phyloP scores from a whole-genome alignment of 1,140 invertebrate species.

The Pogonomyrmex barbatus region DNA sequence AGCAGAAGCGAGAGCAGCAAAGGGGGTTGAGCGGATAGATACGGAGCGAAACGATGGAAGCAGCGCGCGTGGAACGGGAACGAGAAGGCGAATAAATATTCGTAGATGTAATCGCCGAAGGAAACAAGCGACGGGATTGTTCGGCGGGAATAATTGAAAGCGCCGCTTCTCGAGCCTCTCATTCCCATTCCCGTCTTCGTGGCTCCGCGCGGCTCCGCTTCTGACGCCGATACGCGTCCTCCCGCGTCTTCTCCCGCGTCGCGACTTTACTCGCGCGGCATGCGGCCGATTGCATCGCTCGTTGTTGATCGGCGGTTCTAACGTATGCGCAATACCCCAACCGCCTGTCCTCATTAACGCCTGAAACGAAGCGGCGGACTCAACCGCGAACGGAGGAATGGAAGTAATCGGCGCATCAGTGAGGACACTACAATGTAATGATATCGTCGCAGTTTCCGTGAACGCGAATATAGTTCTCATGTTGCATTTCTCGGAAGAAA shows the following conservation, averaged over 20 bases:
- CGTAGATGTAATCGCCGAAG: constrained; percentile 86
- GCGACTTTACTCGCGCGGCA: constrained; percentile 68
- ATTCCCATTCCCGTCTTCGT: constrained; percentile 81
- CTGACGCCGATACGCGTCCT: constrained; percentile 62
- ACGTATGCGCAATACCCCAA: constrained; percentile 84
- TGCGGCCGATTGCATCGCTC: constrained; percentile 79
- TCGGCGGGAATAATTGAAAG: constrained; percentile 86
- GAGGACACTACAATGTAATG: constrained; percentile 20
- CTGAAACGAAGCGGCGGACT: constrained; percentile 66
- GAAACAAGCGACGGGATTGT: constrained; percentile 86
- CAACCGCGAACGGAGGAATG: constrained; percentile 58
- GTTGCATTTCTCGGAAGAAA: not conserved
- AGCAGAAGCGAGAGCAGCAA: constrained; percentile 32
- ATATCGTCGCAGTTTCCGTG: not conserved
- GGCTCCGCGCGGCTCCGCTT: constrained; percentile 60
- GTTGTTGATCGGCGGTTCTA: constrained; percentile 81
- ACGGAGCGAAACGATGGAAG: constrained; percentile 62
- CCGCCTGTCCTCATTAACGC: constrained; percentile 84
- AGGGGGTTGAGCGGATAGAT: constrained; percentile 64
- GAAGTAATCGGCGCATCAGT: constrained; percentile 16
- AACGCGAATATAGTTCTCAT: constrained; percentile 79
- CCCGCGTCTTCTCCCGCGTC: constrained; percentile 49
- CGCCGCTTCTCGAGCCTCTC: constrained; percentile 85
- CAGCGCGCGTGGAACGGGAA: constrained; percentile 64
- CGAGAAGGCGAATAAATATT: constrained; percentile 84